Percentiles rank a stretch among this genome's conserved stretches.
These are phyloP conservation scores for Bufo gargarizans DNA, from an alignment of 2,113 vertebrate genomes.

Conservation along the genomic window DNA sequence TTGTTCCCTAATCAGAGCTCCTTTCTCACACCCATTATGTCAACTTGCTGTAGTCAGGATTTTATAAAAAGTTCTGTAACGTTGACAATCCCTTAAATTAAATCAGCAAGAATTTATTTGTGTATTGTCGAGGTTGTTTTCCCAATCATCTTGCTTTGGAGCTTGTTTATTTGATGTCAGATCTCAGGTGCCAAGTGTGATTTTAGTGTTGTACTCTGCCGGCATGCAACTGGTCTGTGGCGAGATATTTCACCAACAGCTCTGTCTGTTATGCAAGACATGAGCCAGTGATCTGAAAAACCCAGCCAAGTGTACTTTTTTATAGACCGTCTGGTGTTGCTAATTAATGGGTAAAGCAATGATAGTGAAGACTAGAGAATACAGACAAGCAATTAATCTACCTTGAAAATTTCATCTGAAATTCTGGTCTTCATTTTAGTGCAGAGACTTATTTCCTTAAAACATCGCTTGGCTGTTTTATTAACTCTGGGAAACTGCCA, in stretches of 20 bases:
- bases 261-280: slow-evolving; percentile 15
- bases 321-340: slow-evolving; percentile 48
- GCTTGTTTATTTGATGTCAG: slow-evolving; percentile 4
- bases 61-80: background rate
- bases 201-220: slow-evolving; percentile 12
- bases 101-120: background rate
- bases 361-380: slow-evolving; percentile 29
- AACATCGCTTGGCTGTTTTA: slow-evolving; percentile 39
- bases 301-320: slow-evolving; percentile 51
- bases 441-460: slow-evolving; percentile 34
- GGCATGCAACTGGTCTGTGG: slow-evolving; percentile 12
- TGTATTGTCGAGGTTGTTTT: background rate
- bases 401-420: slow-evolving; percentile 45
- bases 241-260: slow-evolving; percentile 1
- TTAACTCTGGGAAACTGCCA: slow-evolving; percentile 29
- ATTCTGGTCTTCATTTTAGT: slow-evolving; percentile 34
- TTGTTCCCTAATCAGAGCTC: background rate
- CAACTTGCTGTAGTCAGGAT: background rate
- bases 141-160: background rate
- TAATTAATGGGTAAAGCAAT: slow-evolving; percentile 41
- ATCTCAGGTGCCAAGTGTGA: background rate
- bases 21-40: background rate
- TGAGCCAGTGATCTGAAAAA: slow-evolving; percentile 47
- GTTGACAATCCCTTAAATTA: background rate
- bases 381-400: slow-evolving; percentile 48